Conservation (phyloP, 2,888 invertebrate species). For the Euphydryas editha region DNA sequence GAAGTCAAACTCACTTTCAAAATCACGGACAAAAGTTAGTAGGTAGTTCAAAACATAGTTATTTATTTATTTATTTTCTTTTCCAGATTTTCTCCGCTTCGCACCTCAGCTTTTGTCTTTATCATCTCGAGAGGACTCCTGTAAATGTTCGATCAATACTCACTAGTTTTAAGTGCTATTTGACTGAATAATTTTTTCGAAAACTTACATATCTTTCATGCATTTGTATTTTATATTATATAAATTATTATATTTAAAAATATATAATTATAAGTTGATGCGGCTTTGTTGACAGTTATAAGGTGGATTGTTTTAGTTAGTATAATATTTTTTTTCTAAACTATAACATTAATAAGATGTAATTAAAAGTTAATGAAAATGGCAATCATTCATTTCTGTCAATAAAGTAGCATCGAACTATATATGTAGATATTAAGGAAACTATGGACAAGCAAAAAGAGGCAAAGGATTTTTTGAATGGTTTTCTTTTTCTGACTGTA, state of each 20-base stretch:
- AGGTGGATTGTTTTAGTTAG: constrained; percentile 27
- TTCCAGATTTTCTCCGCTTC: constrained; percentile 68
- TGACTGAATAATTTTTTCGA: constrained; percentile 65
- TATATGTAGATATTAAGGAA: constrained; percentile 53
- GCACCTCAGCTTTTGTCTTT: constrained; percentile 51
- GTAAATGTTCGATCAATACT: constrained; percentile 62
- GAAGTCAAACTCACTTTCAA: not conserved
- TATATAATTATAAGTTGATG: constrained; percentile 51
- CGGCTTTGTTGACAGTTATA: constrained; percentile 44
- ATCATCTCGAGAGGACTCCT: constrained; percentile 39
- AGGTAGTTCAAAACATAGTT: not conserved
- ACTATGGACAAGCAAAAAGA: constrained; percentile 77
- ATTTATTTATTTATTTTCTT: constrained; percentile 40
- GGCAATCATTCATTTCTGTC: constrained; percentile 45
- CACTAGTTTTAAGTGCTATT: constrained; percentile 66
- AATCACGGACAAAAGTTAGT: no score
- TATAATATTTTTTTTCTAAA: constrained; percentile 23
- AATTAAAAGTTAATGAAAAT: constrained; percentile 21
- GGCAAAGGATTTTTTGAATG: constrained; percentile 77
- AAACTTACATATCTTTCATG: constrained; percentile 68
- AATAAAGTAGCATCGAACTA: constrained; percentile 52
- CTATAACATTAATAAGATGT: constrained; percentile 27
- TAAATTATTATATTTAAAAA: constrained; percentile 52
- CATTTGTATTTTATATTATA: constrained; percentile 72
- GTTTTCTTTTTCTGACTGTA: constrained; percentile 73